Evolutionary conservation across 2,113 vertebrate species (phyloP), one percentile per base, ranked within the genome.

Genomic region (Erythrocercus mccallii): DNA sequence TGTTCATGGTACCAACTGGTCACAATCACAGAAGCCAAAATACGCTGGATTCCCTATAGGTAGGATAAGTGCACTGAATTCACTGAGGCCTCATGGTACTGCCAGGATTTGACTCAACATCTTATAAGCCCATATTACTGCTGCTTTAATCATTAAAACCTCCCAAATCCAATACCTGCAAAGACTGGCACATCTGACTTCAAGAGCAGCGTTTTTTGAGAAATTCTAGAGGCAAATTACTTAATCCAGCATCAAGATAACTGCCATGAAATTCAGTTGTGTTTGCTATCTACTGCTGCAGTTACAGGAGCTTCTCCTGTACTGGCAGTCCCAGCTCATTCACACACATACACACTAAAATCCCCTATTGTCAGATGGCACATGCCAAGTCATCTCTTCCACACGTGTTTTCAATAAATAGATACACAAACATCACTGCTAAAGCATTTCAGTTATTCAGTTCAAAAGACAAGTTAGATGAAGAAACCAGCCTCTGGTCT

Each of bases 1-100:
- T 25, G 50, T 35, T 94, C 76, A 74, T 68, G 74, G 86, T 20
- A 86, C 68, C 88, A 96, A 95, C 66, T 94, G 93, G 90, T 81
- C 85, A 88, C 54, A 74, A 14, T 62, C 60, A 42, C 8, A 71
- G 47, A 77, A 94, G 94, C 76, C 92, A 88, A 95, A 90, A 83
- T 28, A 90, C 2, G 2, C 2, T 31, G 66, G 51, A 70, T 47
- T 83, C 38, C 58, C 60, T 44, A 9, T 13, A 1, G 5, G 71
- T n/a, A 70, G 62, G n/a, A 31, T 65, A 88, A 90, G 44, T 33
- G 21, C 30, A 48, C 33, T 0, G 3, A 90, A 81, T 82, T 69
- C 87, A 80, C 1, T 40, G 45, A 33, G 44, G 88, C 48, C 45
- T 79, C 54, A 19, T 2, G 16, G 53, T 69, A 72, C 61, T 48